A percentile compares a stretch with the other conserved stretches of the same genome.
These are phyloP conservation scores for Calyptomena viridis DNA, from an alignment of 2,113 vertebrate genomes.

Conservation along the genomic window DNA sequence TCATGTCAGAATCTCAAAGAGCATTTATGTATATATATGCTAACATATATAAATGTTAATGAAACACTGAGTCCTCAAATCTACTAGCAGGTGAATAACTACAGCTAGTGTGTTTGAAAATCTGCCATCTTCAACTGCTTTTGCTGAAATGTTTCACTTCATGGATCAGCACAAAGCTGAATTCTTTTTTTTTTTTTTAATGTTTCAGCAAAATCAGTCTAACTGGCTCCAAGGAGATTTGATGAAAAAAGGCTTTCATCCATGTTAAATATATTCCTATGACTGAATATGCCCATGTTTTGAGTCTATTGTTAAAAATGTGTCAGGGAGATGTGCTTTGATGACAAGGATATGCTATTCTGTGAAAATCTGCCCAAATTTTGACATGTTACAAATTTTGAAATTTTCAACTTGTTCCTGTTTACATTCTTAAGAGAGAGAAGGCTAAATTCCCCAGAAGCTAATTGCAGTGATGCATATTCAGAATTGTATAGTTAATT, in stretches of 20 bases:
- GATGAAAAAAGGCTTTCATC: neutral
- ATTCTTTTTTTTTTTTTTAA: neutral
- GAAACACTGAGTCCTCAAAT: neutral
- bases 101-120: neutral
- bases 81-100: neutral
- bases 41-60: neutral
- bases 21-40: neutral
- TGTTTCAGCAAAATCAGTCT: neutral
- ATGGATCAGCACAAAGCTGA: neutral
- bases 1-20: neutral
- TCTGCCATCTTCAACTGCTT: neutral
- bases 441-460: slow-evolving; percentile 1
- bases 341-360: neutral
- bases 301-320: slow-evolving; percentile 18
- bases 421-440: slow-evolving; percentile 7
- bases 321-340: neutral
- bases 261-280: neutral
- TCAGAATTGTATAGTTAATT: slow-evolving; percentile 8
- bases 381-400: slow-evolving; percentile 8
- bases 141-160: neutral
- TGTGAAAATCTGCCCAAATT: slow-evolving; percentile 34
- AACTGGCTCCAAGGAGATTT: neutral
- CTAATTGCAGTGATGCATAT: neutral
- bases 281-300: neutral
- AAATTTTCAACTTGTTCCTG: neutral